Base-by-base conservation (phyloP, 1,140 invertebrate genomes). In the Zaprionus ghesquierei region DNA sequence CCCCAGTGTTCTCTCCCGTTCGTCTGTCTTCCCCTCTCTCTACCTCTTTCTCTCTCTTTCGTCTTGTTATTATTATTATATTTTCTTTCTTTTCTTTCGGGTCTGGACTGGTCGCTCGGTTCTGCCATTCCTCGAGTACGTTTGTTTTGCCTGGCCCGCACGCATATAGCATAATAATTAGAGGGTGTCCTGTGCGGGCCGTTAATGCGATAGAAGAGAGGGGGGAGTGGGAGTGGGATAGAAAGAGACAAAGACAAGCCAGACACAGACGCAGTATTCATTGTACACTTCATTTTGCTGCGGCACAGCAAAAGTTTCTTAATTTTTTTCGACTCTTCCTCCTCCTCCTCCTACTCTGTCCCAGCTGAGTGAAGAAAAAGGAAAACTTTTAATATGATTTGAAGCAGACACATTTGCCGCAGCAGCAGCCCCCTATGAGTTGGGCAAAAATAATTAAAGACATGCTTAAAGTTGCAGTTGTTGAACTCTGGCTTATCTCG, bases 161-260 rank as follows among this genome's bases (percentile, higher is more conserved):
- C 85, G 84, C 84, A 89, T 89, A 89, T 72, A 89, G 84, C 84
- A 89, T 89, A 89, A 89, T 89, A 89, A 89, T 89, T 89, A 89
- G 84, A 80, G 71, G 69, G 75, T 87, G 75, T 87, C 82, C 81
- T 86, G n/a, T n/a, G 74, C 66, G 65, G 63, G 66, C 63, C 70
- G 79, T 75, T 80, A 81, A 81, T 81, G 79, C 75, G 50, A 81
- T 5, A 8, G 5, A 29, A 6, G n/a, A 6, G 35, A 8, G 2
- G 2, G 35, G 0, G 2, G n/a, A n/a, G 6, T 2, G 35, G 2
- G 6, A n/a, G n/a, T n/a, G n/a, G 6, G n/a, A 2, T 0, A 33
- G 31, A 33, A 12, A 13, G 31, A 72, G 70, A 77, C 77, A 77
- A 71, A 73, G 64, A 69, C 64, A 65, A 35, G 49, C 46, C 63